Evolutionary conservation across 2,888 invertebrate species (phyloP).

Genomic region (Nineta flava): DNA sequence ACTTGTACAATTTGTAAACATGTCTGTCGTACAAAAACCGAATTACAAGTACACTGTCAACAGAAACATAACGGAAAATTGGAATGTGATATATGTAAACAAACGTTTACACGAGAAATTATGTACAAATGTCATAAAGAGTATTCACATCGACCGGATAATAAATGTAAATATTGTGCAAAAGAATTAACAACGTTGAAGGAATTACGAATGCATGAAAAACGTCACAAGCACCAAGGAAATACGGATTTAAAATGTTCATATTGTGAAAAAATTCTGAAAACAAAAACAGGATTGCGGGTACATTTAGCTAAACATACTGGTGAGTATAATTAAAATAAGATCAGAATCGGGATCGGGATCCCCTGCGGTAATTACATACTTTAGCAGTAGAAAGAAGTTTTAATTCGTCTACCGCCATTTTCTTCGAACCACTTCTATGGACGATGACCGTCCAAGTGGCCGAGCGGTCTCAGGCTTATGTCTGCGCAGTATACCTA

Average conservation of each 20-base stretch:
- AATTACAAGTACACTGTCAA: not conserved
- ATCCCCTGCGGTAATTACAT: no score
- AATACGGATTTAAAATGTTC: conserved; percentile 9
- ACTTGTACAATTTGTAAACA: not conserved
- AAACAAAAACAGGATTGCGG: conserved; percentile 11
- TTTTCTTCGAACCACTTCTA: no score
- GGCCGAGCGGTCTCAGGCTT: no score
- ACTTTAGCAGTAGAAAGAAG: no score
- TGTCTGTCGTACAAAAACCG: not conserved
- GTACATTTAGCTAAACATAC: conserved; percentile 14
- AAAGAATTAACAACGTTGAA: not conserved
- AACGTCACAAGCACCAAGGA: conserved; percentile 3
- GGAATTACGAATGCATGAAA: conserved; percentile 2
- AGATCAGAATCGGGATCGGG: no score
- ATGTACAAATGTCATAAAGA: conserved; percentile 11
- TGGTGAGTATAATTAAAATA: conserved; percentile 9
- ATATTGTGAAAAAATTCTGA: conserved; percentile 11
- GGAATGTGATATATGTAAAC: conserved; percentile 5
- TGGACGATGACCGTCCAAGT: no score
- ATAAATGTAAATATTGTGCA: conserved; percentile 7
- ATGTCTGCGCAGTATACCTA: no score
- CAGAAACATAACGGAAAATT: not conserved
- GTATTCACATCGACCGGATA: conserved; percentile 8
- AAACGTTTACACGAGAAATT: conserved; percentile 9
- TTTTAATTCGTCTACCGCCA: no score